Conservation (phyloP, 2,797 vertebrate species). For the Gephyroberyx darwinii region DNA sequence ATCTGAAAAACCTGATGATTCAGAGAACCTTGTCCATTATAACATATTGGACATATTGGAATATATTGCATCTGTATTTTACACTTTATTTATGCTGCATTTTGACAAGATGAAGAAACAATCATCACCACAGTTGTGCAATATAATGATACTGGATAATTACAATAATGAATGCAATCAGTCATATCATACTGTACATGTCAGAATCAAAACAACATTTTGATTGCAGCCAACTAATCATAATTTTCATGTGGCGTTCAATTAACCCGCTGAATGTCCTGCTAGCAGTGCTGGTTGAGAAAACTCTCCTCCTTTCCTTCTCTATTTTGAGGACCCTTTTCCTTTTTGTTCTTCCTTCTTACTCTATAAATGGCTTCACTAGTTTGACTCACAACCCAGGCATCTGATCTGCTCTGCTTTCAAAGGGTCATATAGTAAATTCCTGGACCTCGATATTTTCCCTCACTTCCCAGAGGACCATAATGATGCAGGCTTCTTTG, state of each 20-base stretch:
- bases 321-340: neutral
- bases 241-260: constrained; percentile 40
- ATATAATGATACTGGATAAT: constrained; percentile 40
- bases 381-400: constrained; percentile 33
- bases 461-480: constrained; percentile 58
- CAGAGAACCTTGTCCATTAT: neutral
- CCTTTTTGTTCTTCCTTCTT: constrained; percentile 31
- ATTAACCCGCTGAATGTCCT: constrained; percentile 24
- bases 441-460: constrained; percentile 68
- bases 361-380: constrained; percentile 33
- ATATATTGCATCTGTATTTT: neutral
- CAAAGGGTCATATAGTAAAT: constrained; percentile 60
- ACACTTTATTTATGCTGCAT: neutral
- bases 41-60: neutral
- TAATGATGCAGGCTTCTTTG: constrained; percentile 65
- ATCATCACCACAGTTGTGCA: constrained; percentile 33
- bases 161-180: constrained; percentile 59
- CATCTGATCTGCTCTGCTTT: constrained; percentile 58
- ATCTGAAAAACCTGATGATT: neutral
- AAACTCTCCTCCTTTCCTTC: constrained; percentile 3
- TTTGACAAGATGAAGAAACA: constrained; percentile 10
- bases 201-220: constrained; percentile 41
- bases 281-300: constrained; percentile 7
- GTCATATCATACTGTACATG: constrained; percentile 27
- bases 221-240: constrained; percentile 41